Evolutionary conservation across 2,113 vertebrate species (phyloP), one percentile per base, ranked within the genome.

Genomic region (Perca fluviatilis): DNA sequence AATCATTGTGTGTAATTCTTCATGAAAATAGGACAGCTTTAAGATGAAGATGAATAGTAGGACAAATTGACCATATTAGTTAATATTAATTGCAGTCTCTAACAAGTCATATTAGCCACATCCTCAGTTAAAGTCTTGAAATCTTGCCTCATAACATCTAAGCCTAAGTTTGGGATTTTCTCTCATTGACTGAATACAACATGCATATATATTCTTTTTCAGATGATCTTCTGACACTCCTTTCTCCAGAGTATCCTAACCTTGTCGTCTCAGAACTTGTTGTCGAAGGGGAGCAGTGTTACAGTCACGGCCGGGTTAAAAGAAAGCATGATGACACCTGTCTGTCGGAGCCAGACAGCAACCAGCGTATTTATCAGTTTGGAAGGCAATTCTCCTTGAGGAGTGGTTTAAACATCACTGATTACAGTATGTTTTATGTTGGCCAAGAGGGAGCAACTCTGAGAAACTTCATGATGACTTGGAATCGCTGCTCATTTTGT

Each of bases 391-490:
- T 97, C 78, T 25, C 5, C 1, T 47, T 97, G 78, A 89, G 95
- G 67, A 70, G 67, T 0, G 89, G 82, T 0, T 83, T 72, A 11
- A 90, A 77, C 27, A 6, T 98, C 6, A 90, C 95, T 30, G 95
- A 97, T 84, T 97, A 95, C 21, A 91, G 90, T 40, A 93, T 99
- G 91, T 99, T 99, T 91, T 99, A 96, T 0, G 87, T 99, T 1
- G 98, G 98, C 27, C 89, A 94, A 0, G 96, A 97, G 65, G 96
- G 97, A 60, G 92, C 95, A 1, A 95, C 96, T 1, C 94, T 99
- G 74, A 96, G 92, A 36, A 98, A 95, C 90, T 96, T 99, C 90
- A 97, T 99, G 94, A 96, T 99, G 94, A 98, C 96, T 8, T 99
- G 97, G 97, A 97, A 97, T 87, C 92, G 76, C 40, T 96, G 91